These are phyloP conservation scores for Champsocephalus gunnari DNA, from an alignment of 2,797 vertebrate species.

Conservation along the genomic window DNA sequence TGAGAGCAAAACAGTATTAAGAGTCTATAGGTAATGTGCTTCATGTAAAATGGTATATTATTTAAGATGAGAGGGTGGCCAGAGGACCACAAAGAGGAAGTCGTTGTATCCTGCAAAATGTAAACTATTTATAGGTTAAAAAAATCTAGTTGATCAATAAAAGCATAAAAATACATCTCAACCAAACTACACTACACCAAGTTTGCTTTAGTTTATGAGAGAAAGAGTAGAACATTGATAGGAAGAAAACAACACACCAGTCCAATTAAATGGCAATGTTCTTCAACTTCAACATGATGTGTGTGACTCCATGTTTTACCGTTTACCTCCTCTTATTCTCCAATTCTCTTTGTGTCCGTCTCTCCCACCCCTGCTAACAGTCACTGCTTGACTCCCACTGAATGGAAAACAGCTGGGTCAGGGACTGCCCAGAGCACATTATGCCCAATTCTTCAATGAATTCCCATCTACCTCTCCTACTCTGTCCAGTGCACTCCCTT, in stretches of 20 bases:
- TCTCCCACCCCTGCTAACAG: slow-evolving; percentile 71
- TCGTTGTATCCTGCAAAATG: not conserved
- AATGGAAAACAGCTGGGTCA: slow-evolving; percentile 83
- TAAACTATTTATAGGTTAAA: not conserved
- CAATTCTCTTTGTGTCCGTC: slow-evolving; percentile 45
- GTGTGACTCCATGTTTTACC: slow-evolving; percentile 64
- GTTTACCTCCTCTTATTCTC: slow-evolving; percentile 37
- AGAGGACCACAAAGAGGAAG: not conserved
- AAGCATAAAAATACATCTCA: not conserved
- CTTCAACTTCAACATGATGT: slow-evolving; percentile 63
- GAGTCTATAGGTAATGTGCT: not conserved
- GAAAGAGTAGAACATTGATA: slow-evolving; percentile 17
- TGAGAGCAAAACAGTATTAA: not conserved
- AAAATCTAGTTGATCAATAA: not conserved
- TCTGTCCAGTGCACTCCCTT: slow-evolving; percentile 77
- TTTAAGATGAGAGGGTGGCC: not conserved
- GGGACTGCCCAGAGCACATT: slow-evolving; percentile 80
- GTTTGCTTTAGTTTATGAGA: not conserved
- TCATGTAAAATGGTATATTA: not conserved
- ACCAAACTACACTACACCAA: not conserved
- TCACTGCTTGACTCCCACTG: slow-evolving; percentile 74
- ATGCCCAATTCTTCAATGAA: slow-evolving; percentile 83
- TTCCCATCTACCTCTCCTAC: slow-evolving; percentile 75
- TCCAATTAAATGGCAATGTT: slow-evolving; percentile 38
- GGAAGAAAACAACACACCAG: slow-evolving; percentile 26